Percentiles rank a stretch among this genome's conserved stretches.
Conservation (phyloP, 2,113 vertebrate genomes). For the Fulmarus glacialis region DNA sequence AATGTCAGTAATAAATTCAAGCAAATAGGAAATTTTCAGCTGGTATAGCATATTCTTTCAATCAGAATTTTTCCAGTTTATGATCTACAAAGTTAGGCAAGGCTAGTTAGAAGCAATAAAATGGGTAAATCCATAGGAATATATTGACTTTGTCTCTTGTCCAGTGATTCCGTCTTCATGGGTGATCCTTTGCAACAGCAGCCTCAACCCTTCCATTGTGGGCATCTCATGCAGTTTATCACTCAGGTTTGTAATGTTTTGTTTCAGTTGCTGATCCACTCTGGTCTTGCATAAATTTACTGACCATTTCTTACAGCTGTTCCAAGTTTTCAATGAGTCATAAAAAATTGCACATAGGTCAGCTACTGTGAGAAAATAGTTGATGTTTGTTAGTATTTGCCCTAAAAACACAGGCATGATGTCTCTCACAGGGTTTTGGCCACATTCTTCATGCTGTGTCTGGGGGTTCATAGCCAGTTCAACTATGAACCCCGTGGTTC, state of each 20-base stretch:
- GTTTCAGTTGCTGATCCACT: not conserved
- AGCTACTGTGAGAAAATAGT: conserved; percentile 26
- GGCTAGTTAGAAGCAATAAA: not conserved
- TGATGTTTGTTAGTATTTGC: not conserved
- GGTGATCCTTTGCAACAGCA: not conserved
- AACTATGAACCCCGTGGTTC: not conserved
- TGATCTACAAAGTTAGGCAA: not conserved
- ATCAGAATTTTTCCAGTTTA: not conserved
- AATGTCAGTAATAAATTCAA: conserved; percentile 42
- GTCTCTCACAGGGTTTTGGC: not conserved
- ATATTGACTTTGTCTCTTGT: not conserved
- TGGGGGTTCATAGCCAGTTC: not conserved
- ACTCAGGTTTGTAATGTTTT: not conserved
- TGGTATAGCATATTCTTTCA: not conserved
- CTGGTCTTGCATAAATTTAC: not conserved
- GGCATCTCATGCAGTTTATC: not conserved
- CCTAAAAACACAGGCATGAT: not conserved
- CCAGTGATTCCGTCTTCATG: not conserved
- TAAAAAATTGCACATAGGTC: not conserved
- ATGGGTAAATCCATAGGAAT: not conserved
- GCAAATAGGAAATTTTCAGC: not conserved
- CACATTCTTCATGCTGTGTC: not conserved
- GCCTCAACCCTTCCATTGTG: not conserved
- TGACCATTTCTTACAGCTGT: not conserved
- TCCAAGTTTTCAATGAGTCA: conserved; percentile 27